Evolutionary conservation across 2,113 vertebrate species (phyloP), one percentile per base, ranked within the genome.

Genomic region (Platanista minor): DNA sequence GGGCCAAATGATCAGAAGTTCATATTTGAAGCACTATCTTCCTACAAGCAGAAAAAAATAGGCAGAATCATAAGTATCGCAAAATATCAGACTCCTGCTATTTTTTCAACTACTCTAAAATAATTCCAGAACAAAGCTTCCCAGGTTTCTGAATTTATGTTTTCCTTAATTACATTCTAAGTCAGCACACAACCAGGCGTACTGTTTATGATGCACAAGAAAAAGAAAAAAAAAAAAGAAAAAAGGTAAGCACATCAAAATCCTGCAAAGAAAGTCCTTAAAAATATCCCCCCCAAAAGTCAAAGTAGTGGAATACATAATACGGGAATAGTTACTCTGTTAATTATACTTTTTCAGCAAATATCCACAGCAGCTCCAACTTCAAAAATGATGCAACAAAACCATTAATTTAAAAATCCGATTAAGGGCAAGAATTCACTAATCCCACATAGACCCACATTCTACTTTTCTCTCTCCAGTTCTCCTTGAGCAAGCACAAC

Each of bases 121-220:
- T 2, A 91, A 69, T 59, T 67, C 27, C 5, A 85, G 25, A 92
- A 74, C 2, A 59, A 91, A n/a, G 10, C 4, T 57, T 59, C 52
- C n/a, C 27, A 29, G n/a, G 39, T 6, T 78, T 82, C 27, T 61
- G 8, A 21, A 39, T 69, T 78, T 82, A 39, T 0, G 1, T 43
- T 89, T 87, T 74, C 43, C 21, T 49, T 39, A 72, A 71, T 43
- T 43, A 59, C 12, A 43, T 54, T 77, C 41, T 52, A 93, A 85
- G 9, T 20, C 5, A 41, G 20, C 52, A 71, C 29, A 75, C 15
- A 87, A 57, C 21, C 43, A 90, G 17, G 87, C 29, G 18, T 4
- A 77, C 10, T 67, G 0, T 13, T n/a, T 43, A 43, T 14, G 15
- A 46, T 2, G 62, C 0, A 59, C 9, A 6, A 4, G 7, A 27